Evolutionary conservation across 2,888 invertebrate species (phyloP).

Genomic region (Agrochola lota): DNA sequence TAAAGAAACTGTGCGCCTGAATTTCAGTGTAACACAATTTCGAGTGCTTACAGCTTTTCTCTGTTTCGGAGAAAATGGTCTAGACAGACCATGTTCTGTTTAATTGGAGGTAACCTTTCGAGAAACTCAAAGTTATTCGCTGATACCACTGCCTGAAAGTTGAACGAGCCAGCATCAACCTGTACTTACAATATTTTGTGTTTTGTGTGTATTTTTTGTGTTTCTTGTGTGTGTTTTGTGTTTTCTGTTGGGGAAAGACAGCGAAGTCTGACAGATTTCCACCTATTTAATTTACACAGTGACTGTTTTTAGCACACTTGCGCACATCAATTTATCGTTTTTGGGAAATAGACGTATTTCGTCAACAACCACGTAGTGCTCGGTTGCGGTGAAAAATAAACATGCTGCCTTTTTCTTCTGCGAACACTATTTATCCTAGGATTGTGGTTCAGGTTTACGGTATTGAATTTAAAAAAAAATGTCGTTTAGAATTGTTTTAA

Average conservation of each 20-base stretch:
- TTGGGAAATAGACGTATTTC: neutral
- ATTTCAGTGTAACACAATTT: neutral
- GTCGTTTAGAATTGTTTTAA: neutral
- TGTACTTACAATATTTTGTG: neutral
- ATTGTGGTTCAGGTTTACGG: no score
- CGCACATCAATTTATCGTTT: neutral
- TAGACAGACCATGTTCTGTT: constrained; percentile 1
- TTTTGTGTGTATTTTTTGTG: neutral
- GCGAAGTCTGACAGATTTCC: neutral
- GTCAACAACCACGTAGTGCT: neutral
- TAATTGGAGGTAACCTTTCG: neutral
- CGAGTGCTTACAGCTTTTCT: neutral
- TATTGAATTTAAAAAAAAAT: neutral
- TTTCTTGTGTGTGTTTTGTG: neutral
- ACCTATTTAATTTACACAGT: neutral
- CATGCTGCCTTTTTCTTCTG: no score
- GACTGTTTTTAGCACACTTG: no score
- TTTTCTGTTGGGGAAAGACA: neutral
- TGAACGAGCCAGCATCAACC: neutral
- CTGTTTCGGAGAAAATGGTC: constrained; percentile 2
- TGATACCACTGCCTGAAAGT: neutral
- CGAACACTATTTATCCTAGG: no score
- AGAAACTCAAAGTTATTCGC: neutral
- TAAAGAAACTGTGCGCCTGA: neutral
- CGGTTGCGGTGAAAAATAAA: no score